A percentile compares a stretch with the other conserved stretches of the same genome.
Conservation (phyloP, 1,140 invertebrate species). For the Formica exsecta region DNA sequence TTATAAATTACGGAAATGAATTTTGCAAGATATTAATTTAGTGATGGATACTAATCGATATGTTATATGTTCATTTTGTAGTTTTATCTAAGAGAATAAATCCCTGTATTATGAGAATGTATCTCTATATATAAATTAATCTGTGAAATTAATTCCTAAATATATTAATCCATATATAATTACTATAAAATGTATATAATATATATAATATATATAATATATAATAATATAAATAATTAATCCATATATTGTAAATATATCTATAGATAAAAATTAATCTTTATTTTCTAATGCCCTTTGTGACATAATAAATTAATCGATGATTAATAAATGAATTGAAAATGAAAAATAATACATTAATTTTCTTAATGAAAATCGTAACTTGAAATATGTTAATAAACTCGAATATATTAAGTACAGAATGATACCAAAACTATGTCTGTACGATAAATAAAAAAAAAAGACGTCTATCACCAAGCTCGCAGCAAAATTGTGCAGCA, state of each 20-base stretch:
- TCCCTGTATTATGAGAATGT: no score
- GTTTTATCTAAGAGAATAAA: neutral
- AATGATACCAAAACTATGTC: neutral
- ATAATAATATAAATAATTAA: no score
- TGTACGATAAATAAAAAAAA: neutral
- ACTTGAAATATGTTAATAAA: neutral
- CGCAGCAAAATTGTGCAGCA: constrained; percentile 2
- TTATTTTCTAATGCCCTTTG: no score
- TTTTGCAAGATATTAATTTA: neutral
- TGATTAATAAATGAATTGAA: neutral
- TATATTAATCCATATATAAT: no score
- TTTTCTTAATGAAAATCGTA: neutral
- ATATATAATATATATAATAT: no score
- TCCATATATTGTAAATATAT: no score
- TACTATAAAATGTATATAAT: no score
- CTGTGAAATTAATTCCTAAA: no score
- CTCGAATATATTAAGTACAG: neutral
- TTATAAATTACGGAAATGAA: neutral
- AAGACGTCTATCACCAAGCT: neutral
- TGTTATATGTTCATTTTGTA: neutral
- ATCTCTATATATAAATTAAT: neutral
- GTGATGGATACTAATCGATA: neutral
- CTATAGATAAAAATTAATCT: no score
- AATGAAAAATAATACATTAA: neutral
- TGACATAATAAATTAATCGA: neutral